Conservation (phyloP, 2,797 vertebrate genomes). For the Sardinella longiceps region DNA sequence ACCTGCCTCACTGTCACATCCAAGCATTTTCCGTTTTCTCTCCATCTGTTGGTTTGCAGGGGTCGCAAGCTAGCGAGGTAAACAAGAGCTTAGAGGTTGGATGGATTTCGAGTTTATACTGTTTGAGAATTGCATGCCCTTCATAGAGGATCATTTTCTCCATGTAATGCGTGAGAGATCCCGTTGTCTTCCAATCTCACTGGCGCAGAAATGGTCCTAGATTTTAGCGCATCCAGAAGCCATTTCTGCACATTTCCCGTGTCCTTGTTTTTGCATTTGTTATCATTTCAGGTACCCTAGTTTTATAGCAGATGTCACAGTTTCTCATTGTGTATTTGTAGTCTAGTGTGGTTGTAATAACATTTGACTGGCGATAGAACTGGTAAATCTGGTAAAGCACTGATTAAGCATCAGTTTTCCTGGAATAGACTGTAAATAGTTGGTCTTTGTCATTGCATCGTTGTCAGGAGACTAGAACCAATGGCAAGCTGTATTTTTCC, state of each 20-base stretch:
- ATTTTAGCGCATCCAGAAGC: background rate
- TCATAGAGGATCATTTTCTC: background rate
- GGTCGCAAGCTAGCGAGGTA: background rate
- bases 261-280: background rate
- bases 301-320: background rate
- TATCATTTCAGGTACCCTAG: background rate
- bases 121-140: background rate
- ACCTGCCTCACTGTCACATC: background rate
- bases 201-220: conserved; percentile 14
- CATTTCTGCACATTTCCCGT: background rate
- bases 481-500: background rate
- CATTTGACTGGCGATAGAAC: background rate
- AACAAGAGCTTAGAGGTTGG: background rate
- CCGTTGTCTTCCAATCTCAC: conserved; percentile 12
- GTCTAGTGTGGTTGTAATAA: background rate
- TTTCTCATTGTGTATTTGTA: background rate
- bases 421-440: background rate
- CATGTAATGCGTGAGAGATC: conserved; percentile 16
- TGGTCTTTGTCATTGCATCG: background rate
- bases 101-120: background rate
- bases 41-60: background rate
- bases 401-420: background rate
- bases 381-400: no score
- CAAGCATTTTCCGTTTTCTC: background rate
- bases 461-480: background rate